Percentiles rank a stretch among this genome's conserved stretches.
Conservation (phyloP, 2,888 invertebrate species). For the Lochmaea capreae region DNA sequence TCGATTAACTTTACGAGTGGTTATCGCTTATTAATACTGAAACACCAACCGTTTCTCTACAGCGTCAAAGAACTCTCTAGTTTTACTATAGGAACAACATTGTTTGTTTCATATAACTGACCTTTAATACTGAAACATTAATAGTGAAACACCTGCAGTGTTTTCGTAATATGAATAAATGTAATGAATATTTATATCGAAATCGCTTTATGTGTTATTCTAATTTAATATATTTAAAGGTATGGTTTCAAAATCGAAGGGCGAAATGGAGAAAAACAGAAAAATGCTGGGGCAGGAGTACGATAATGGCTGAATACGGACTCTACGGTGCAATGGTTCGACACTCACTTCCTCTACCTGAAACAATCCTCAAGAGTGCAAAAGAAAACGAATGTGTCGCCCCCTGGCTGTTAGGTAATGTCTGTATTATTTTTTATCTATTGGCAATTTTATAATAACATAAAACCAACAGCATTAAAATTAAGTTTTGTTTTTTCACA, state of each 20-base stretch:
- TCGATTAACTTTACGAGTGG: no score
- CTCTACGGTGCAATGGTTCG: slow-evolving; percentile 99
- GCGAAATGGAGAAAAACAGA: slow-evolving; percentile 99
- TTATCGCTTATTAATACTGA: no score
- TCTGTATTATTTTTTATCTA: slow-evolving; percentile 59
- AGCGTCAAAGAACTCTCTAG: no score
- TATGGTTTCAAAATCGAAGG: slow-evolving; percentile 98
- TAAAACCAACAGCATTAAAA: background rate
- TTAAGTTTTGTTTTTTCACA: no score
- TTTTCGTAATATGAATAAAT: no score
- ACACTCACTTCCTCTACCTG: slow-evolving; percentile 97
- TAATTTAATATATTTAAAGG: slow-evolving; percentile 72
- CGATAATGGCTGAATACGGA: slow-evolving; percentile 99
- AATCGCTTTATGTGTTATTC: no score
- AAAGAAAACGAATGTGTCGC: slow-evolving; percentile 97
- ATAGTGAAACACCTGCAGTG: no score
- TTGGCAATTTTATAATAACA: slow-evolving; percentile 38
- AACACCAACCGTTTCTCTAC: no score
- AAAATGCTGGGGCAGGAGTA: slow-evolving; percentile 99
- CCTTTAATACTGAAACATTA: background rate
- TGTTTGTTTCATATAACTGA: background rate
- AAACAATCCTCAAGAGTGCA: slow-evolving; percentile 97
- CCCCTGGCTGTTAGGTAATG: slow-evolving; percentile 97
- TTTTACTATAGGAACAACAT: background rate
- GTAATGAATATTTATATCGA: no score